Base-by-base conservation (phyloP, 64 coral and sea anemone species). In the Stichodactyla helianthus region DNA sequence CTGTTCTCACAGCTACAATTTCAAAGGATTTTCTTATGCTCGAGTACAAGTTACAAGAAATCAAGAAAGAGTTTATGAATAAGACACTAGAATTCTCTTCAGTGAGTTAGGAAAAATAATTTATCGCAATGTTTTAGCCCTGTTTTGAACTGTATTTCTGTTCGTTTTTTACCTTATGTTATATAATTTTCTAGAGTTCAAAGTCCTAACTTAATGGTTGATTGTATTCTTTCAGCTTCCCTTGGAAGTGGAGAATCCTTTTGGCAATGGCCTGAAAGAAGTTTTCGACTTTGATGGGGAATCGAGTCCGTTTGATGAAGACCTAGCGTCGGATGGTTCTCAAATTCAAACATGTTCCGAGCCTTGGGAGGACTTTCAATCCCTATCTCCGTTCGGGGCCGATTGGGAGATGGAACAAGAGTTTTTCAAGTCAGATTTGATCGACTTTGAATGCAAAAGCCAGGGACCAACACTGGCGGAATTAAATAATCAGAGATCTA, bases 381-480 rank as follows among this genome's bases (percentile, higher is more conserved):
- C 77, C 7, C 67, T 92, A 35, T 86, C 90, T 19, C 90, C 85
- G 51, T 93, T 92, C 51, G 91, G 94, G 51, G 90, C 82, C 27
- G 94, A 94, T 57, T 95, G 85, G 85, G 89, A 95, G 68, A 81
- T 98, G 79, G 96, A 98, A 74, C 80, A 92, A 56, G 96, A 98
- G 80, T 98, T 98, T 89, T 94, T 95, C 61, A 90, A 89, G 67
- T 27, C 86, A 35, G 81, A 87, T 52, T 50, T 57, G 9, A 89
- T 7, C 59, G 84, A 90, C 12, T 8, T 82, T 82, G 76, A 88
- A 64, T 92, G 93, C 74, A 96, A 96, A 78, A 83, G 88, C 54
- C 88, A 86, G 77, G 96, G 96, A 19, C 96, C 96, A 54, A 98
- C 96, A 59, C 91, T 98, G 22, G 96, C 96, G 18, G 96, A 98